Evolutionary conservation across 1,140 invertebrate genomes (phyloP).

Genomic region (Augochlora pura): DNA sequence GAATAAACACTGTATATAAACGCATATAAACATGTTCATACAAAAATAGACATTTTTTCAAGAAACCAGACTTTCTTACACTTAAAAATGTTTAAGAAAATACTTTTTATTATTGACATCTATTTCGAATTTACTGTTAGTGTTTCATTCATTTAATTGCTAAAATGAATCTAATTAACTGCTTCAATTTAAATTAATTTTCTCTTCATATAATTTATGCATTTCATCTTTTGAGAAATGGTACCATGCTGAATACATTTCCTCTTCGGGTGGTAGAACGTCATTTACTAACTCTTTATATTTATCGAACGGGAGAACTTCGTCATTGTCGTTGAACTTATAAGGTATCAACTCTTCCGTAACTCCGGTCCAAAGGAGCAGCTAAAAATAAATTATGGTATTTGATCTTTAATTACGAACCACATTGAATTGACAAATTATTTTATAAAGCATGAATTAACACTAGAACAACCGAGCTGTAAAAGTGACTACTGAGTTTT

Average conservation of each 20-base stretch:
- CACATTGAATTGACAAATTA: not conserved
- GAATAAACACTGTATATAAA: no score
- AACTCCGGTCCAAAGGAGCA: conserved; percentile 49
- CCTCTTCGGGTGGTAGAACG: conserved; percentile 55
- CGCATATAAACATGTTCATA: no score
- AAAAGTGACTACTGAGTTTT: no score
- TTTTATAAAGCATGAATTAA: not conserved
- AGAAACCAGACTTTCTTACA: no score
- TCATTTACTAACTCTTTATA: conserved; percentile 67
- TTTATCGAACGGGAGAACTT: conserved; percentile 70
- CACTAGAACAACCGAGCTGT: not conserved
- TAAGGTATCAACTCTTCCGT: conserved; percentile 51
- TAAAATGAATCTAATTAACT: not conserved
- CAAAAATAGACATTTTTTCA: no score
- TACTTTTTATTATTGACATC: no score
- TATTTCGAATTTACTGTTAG: not conserved
- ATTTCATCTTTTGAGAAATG: conserved; percentile 43
- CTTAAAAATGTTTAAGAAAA: no score
- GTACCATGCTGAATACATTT: conserved; percentile 33
- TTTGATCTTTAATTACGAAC: not conserved
- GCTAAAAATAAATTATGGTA: conserved; percentile 16
- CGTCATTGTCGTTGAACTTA: conserved; percentile 63
- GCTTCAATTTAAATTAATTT: conserved; percentile 7
- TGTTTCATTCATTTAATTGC: not conserved
- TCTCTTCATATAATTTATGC: conserved; percentile 21